phyloP scores from a whole-genome alignment of 2,888 invertebrate genomes.

The Orthonychiurus folsomi region DNA sequence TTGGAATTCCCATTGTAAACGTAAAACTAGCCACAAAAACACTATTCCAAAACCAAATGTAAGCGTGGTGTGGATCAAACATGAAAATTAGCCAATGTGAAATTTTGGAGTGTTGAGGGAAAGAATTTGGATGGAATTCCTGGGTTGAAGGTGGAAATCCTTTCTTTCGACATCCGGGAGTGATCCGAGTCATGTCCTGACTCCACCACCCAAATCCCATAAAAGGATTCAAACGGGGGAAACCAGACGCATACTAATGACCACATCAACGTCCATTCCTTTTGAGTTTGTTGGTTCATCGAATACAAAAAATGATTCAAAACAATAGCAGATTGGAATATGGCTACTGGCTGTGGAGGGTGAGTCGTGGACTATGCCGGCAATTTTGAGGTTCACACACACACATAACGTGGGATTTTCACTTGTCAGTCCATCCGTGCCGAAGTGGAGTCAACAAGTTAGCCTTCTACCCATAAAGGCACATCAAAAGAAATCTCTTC shows the following conservation, averaged over 20 bases:
- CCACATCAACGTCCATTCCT: constrained; percentile 17
- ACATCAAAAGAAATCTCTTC: constrained; percentile 13
- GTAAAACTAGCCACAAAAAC: too few species aligned
- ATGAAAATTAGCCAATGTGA: too few species aligned
- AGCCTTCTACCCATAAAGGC: constrained; percentile 12
- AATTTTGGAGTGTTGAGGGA: too few species aligned
- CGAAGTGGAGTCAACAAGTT: constrained; percentile 14
- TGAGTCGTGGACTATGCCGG: too few species aligned
- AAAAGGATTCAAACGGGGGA: background rate
- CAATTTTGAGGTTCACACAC: background rate
- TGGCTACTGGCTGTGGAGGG: background rate
- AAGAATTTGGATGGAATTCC: too few species aligned
- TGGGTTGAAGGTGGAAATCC: too few species aligned
- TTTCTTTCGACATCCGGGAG: too few species aligned
- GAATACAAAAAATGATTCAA: constrained; percentile 1
- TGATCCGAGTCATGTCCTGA: too few species aligned
- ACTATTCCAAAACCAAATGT: too few species aligned
- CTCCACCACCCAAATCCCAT: too few species aligned
- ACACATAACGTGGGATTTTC: background rate
- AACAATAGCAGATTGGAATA: background rate
- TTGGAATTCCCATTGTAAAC: too few species aligned
- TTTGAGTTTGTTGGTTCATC: background rate
- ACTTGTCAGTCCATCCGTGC: background rate
- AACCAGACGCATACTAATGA: constrained; percentile 17
- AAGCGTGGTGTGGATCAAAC: too few species aligned